Evolutionary conservation across 2,113 vertebrate genomes (phyloP), one percentile per base, ranked within the genome.

Genomic region (Tiliqua scincoides): DNA sequence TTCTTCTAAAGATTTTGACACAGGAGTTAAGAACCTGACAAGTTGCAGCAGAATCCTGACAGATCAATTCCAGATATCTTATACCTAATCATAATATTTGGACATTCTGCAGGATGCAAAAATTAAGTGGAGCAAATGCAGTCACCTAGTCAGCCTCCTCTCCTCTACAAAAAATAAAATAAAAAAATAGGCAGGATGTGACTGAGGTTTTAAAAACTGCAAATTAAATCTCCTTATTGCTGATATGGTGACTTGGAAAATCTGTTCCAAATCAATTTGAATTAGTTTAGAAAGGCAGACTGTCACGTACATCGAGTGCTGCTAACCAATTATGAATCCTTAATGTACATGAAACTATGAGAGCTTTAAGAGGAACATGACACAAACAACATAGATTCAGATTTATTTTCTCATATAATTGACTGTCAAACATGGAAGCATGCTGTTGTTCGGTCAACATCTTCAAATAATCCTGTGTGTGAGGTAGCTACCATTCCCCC

Each of bases 1-100:
- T 77, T 70, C 23, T 14, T 40, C 30, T 15, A 78, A 57, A 4
- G 0, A 72, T 52, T 59, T n/a, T 43, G 48, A 70, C 54, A 62
- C 70, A n/a, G 59, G 76, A 20, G 61, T 67, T 32, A 80, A 74
- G 32, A 10, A 81, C 4, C 40, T 90, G 65, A 88, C 68, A 90
- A 82, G 43, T 27, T 17, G 12, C n/a, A 20, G 68, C 17, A 20
- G 75, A 88, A 83, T 75, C 2, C 35, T 61, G 43, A 8, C 54
- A 89, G 1, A 0, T 73, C 68, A 1, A 30, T 88, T 91, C 59
- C 15, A 1, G 79, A 79, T 62, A 63, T 67, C 35, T 80, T 78
- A 27, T 1, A 82, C 1, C 3, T 32, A 86, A 67, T 18, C 12
- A 62, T 57, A 67, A 7, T 74, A 83, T 83, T 74, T 89, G 40